These are phyloP conservation scores for Hylomyscus alleni DNA, from an alignment of 2,797 vertebrate species.

Conservation along the genomic window DNA sequence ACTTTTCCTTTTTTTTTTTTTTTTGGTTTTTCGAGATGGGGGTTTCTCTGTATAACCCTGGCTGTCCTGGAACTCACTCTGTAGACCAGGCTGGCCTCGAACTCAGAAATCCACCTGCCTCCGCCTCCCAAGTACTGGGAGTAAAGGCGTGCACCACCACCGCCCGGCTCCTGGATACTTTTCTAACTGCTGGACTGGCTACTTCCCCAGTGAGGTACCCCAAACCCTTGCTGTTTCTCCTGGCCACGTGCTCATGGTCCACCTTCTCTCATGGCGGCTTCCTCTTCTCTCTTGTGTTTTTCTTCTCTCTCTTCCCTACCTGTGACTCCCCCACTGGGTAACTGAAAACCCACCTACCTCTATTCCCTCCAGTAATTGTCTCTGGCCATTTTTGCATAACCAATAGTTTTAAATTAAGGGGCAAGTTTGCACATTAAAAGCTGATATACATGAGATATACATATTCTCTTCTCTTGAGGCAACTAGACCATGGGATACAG, in stretches of 20 bases:
- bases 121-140: too few relatives aligned
- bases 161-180: background rate
- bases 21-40: too few relatives aligned
- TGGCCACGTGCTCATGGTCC: background rate
- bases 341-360: background rate
- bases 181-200: background rate
- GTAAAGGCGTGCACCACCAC: too few relatives aligned
- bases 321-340: background rate
- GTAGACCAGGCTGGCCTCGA: too few relatives aligned
- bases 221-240: background rate
- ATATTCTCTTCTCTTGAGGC: background rate
- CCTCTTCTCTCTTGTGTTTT: background rate
- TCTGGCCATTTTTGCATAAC: too few relatives aligned
- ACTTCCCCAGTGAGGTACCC: background rate
- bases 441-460: too few relatives aligned
- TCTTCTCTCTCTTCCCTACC: background rate
- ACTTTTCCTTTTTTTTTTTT: too few relatives aligned
- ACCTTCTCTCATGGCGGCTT: background rate
- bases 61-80: too few relatives aligned
- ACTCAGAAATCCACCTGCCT: too few relatives aligned
- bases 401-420: too few relatives aligned
- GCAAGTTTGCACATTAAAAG: too few relatives aligned
- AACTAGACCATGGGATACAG: background rate
- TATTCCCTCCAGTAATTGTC: background rate
- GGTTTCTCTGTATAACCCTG: too few relatives aligned